A percentile compares a stretch with the other conserved stretches of the same genome.
Evolutionary conservation across 2,113 vertebrate species (phyloP).

Genomic region (Alectura lathami): DNA sequence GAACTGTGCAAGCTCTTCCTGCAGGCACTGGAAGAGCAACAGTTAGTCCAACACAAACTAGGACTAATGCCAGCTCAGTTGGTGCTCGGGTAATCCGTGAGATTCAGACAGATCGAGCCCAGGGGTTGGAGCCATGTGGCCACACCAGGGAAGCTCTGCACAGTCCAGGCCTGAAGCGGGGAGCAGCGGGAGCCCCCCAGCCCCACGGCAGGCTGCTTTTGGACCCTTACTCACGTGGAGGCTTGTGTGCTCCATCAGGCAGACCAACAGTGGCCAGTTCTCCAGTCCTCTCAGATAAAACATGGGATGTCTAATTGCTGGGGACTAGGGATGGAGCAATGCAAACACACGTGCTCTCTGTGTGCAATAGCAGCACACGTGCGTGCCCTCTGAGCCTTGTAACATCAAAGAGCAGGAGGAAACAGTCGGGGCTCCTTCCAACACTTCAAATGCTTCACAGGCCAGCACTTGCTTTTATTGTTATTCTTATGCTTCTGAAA

Average conservation of each 20-base stretch:
- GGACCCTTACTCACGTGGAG: neutral
- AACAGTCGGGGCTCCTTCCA: neutral
- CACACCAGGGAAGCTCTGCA: neutral
- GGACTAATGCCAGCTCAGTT: neutral
- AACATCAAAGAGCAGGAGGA: neutral
- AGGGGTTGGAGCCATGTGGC: neutral
- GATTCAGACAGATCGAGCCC: neutral
- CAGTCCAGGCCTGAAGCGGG: rapidly evolving
- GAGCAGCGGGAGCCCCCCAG: neutral
- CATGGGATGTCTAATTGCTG: neutral
- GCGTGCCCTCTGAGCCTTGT: rapidly evolving
- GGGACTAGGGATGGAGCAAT: neutral
- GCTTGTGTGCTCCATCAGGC: neutral
- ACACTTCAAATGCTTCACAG: neutral
- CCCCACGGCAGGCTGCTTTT: rapidly evolving
- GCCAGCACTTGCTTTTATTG: neutral
- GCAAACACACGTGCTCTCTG: neutral
- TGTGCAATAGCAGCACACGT: neutral
- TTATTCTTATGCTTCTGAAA: slow-evolving; percentile 28
- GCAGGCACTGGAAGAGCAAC: no score
- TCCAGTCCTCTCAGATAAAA: neutral
- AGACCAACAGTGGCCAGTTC: neutral
- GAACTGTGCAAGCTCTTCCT: rapidly evolving
- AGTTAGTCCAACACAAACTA: neutral
- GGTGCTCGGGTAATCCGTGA: neutral